These are phyloP conservation scores for Ovibos moschatus DNA, from an alignment of 2,113 vertebrate genomes.

Conservation along the genomic window DNA sequence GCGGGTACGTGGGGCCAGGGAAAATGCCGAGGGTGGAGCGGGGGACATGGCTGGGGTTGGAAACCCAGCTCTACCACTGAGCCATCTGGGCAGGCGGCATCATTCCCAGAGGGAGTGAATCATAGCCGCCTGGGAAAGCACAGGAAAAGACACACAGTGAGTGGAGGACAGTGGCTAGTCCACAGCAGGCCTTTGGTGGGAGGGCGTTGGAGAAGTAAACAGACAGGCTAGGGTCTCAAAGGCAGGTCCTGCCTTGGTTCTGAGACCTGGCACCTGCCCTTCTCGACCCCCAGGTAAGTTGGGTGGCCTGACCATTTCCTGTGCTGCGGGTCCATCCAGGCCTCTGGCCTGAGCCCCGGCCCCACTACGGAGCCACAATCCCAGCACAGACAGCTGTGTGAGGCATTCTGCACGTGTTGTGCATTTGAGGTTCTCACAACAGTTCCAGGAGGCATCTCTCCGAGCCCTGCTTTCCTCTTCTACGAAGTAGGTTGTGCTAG, in stretches of 20 bases:
- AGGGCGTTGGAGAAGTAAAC: not conserved
- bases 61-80: not conserved
- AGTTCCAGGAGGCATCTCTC: not conserved
- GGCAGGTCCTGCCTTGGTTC: not conserved
- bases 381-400: not conserved
- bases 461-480: not conserved
- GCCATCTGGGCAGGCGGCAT: not conserved
- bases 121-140: not conserved
- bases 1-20: not conserved
- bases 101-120: not conserved
- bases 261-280: not conserved
- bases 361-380: fast-evolving
- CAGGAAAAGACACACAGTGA: fast-evolving
- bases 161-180: not conserved
- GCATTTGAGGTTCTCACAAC: not conserved
- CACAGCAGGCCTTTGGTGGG: fast-evolving
- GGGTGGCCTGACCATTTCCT: not conserved
- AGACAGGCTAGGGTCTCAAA: not conserved
- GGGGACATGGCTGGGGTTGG: not conserved
- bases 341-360: fast-evolving
- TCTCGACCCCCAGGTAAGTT: not conserved
- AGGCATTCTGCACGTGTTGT: not conserved
- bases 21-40: not conserved
- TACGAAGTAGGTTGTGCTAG: not conserved
- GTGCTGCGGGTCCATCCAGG: fast-evolving